Conservation (phyloP, 2,888 invertebrate species). For the Neuroscelio doddi region DNA sequence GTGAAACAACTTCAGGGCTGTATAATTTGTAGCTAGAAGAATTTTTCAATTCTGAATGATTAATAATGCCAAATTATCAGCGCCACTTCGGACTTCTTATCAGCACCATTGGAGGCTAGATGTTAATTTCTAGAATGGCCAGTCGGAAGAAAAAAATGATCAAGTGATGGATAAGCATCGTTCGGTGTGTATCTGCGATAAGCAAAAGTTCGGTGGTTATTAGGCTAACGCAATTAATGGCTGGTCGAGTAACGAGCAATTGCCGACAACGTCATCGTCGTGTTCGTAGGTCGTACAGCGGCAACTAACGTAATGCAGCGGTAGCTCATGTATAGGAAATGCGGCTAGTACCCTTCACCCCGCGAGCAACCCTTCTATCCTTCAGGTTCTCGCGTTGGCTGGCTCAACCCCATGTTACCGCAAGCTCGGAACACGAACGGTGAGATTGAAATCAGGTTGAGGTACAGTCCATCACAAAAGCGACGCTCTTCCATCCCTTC, state of each 20-base stretch:
- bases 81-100: too few species aligned
- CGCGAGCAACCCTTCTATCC: slow-evolving; percentile 17
- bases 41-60: not conserved
- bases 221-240: slow-evolving; percentile 10
- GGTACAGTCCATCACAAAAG: slow-evolving; percentile 14
- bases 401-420: slow-evolving; percentile 21
- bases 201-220: not conserved
- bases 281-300: not conserved
- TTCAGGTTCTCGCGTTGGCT: slow-evolving; percentile 38
- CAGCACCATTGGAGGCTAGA: too few species aligned
- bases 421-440: slow-evolving; percentile 56
- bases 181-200: too few species aligned
- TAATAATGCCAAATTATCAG: too few species aligned
- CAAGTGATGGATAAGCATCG: too few species aligned
- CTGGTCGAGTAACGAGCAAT: too few species aligned
- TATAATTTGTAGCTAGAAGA: too few species aligned
- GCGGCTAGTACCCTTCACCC: slow-evolving; percentile 33
- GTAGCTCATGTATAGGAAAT: slow-evolving; percentile 52
- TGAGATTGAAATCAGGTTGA: slow-evolving; percentile 54
- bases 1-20: too few species aligned
- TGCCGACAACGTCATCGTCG: not conserved
- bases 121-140: too few species aligned
- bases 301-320: slow-evolving; percentile 48
- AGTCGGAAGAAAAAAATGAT: too few species aligned
- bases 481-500: not conserved